Conservation (phyloP, 2,113 vertebrate species). For the Scolopax mira region DNA sequence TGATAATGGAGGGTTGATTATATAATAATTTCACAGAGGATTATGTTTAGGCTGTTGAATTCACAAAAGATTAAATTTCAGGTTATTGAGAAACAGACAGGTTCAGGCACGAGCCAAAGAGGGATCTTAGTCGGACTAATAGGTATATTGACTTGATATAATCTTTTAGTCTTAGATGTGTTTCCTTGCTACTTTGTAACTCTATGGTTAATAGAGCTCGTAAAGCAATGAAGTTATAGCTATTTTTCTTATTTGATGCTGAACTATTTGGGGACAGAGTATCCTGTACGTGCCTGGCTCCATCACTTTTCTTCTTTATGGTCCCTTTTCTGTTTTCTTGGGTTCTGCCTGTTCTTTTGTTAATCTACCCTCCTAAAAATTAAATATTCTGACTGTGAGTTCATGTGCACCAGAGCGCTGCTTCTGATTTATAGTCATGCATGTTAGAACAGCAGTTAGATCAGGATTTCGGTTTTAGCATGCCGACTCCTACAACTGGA, state of each 20-base stretch:
- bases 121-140: not conserved
- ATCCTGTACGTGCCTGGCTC: not conserved
- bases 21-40: not conserved
- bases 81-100: not conserved
- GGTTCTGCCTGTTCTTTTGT: not conserved
- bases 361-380: not conserved
- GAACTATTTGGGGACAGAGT: not conserved
- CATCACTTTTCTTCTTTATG: not conserved
- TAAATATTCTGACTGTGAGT: not conserved
- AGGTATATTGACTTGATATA: not conserved
- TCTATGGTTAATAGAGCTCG: not conserved
- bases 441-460: not conserved
- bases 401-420: not conserved
- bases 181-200: not conserved
- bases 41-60: not conserved
- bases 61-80: not conserved
- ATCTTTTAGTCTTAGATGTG: constrained; percentile 4
- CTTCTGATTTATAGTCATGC: not conserved
- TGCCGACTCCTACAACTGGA: not conserved
- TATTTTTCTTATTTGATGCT: constrained; percentile 26
- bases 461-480: not conserved
- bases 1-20: not conserved
- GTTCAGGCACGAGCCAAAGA: not conserved
- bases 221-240: constrained; percentile 6
- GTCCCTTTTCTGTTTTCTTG: not conserved